phyloP scores from a whole-genome alignment of 2,113 vertebrate genomes.

The Stomatorhinus ivindoensis region DNA sequence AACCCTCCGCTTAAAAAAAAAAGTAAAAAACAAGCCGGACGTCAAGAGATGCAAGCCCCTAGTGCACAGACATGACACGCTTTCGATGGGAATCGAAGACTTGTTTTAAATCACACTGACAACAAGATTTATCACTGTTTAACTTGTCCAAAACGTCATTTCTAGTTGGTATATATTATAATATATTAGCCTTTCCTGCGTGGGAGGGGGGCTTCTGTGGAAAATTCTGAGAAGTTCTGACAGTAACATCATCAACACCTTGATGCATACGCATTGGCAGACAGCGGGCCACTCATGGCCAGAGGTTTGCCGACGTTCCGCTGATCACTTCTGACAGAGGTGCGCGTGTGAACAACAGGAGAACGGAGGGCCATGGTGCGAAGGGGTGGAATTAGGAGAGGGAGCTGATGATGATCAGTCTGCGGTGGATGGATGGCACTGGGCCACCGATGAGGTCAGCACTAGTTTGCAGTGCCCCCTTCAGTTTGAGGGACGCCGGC shows the following conservation, averaged over 20 bases:
- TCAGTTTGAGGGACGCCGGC: slow-evolving; percentile 63
- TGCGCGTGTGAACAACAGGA: not conserved
- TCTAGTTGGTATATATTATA: slow-evolving; percentile 59
- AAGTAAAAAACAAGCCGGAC: slow-evolving; percentile 34
- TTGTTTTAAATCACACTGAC: slow-evolving; percentile 59
- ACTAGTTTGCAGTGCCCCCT: slow-evolving; percentile 72
- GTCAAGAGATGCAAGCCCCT: slow-evolving; percentile 50
- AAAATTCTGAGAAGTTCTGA: not conserved
- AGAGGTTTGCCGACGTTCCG: not conserved
- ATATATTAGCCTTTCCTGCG: slow-evolving; percentile 41
- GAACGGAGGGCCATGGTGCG: not conserved
- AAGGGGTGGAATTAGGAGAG: slow-evolving; percentile 19
- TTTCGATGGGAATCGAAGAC: slow-evolving; percentile 48
- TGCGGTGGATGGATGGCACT: slow-evolving; percentile 70
- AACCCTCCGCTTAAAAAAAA: slow-evolving; percentile 42
- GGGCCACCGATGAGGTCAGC: slow-evolving; percentile 76
- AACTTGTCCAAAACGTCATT: slow-evolving; percentile 62
- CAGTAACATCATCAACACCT: slow-evolving; percentile 25
- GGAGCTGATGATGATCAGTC: slow-evolving; percentile 49
- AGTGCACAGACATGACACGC: slow-evolving; percentile 50
- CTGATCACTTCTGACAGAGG: not conserved
- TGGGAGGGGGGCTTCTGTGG: slow-evolving; percentile 28
- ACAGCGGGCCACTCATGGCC: not conserved
- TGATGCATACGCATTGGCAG: not conserved
- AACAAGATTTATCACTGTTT: slow-evolving; percentile 63